Conservation (phyloP, 2,113 vertebrate species). For the Nycticebus coucang region DNA sequence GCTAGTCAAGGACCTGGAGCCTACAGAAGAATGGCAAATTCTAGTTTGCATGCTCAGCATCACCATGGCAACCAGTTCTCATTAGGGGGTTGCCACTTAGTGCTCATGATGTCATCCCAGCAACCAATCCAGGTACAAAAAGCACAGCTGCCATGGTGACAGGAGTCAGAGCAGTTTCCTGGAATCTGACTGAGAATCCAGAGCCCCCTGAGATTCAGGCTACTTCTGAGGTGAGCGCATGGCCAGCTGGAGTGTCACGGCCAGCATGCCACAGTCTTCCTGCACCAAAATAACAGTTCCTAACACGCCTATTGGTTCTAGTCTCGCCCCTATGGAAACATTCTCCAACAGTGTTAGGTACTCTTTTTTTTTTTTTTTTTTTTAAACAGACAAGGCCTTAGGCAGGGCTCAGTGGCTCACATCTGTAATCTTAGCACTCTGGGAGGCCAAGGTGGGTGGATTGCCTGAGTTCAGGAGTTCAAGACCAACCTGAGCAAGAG, state of each 20-base stretch:
- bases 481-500: too few relatives aligned
- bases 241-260: neutral
- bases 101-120: constrained; percentile 43
- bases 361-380: neutral
- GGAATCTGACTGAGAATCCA: neutral
- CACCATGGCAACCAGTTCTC: constrained; percentile 62
- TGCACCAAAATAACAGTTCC: neutral
- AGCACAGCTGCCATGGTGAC: constrained; percentile 41
- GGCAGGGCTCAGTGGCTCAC: too few relatives aligned
- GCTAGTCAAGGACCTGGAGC: neutral
- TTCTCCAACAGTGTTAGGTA: neutral
- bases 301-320: neutral
- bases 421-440: too few relatives aligned
- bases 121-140: neutral
- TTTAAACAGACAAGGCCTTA: too few relatives aligned
- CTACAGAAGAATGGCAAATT: constrained; percentile 35
- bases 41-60: neutral
- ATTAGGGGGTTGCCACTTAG: constrained; percentile 17
- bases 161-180: constrained; percentile 17
- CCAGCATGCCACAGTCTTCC: neutral
- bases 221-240: neutral
- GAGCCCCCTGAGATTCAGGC: neutral
- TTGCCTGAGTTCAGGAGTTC: too few relatives aligned
- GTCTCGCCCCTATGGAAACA: neutral
- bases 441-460: too few relatives aligned